phyloP scores from a whole-genome alignment of 1,140 invertebrate species.

The Papilio aristodemus region DNA sequence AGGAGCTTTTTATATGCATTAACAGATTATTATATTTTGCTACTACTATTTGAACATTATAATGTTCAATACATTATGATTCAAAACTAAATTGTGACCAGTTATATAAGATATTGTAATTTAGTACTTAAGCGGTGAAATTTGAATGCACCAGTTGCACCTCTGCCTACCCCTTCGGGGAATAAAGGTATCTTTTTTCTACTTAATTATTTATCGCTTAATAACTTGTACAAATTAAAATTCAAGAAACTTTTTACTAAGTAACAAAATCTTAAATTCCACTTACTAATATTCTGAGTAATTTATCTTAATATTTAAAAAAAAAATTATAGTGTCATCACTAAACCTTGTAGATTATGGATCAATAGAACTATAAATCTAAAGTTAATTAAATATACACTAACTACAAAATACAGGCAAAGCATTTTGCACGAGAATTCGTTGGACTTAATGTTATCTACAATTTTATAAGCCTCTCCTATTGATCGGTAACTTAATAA shows the following conservation, averaged over 20 bases:
- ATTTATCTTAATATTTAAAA: too few relatives aligned
- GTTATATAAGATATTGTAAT: too few relatives aligned
- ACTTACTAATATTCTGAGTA: too few relatives aligned
- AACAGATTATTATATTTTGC: neutral
- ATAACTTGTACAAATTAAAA: too few relatives aligned
- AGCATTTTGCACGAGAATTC: neutral
- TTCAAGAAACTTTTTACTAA: too few relatives aligned
- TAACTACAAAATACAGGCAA: neutral
- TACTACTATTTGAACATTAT: neutral
- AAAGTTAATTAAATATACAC: neutral
- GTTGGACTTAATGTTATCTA: conserved; percentile 27
- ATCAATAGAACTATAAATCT: conserved; percentile 5
- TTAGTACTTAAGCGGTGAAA: too few relatives aligned
- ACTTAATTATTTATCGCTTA: too few relatives aligned
- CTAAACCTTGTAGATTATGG: neutral
- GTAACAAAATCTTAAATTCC: too few relatives aligned
- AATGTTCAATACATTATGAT: conserved; percentile 5
- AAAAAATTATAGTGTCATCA: neutral
- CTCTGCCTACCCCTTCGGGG: too few relatives aligned
- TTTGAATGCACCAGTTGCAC: too few relatives aligned
- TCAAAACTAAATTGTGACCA: neutral
- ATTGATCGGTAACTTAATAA: conserved; percentile 31
- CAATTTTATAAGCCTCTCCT: conserved; percentile 14
- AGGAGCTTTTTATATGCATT: conserved; percentile 12
- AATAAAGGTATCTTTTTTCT: too few relatives aligned